Evolutionary conservation across 2,888 invertebrate genomes (phyloP), one percentile per base, ranked within the genome.

Genomic region (Drosophila eohydei): DNA sequence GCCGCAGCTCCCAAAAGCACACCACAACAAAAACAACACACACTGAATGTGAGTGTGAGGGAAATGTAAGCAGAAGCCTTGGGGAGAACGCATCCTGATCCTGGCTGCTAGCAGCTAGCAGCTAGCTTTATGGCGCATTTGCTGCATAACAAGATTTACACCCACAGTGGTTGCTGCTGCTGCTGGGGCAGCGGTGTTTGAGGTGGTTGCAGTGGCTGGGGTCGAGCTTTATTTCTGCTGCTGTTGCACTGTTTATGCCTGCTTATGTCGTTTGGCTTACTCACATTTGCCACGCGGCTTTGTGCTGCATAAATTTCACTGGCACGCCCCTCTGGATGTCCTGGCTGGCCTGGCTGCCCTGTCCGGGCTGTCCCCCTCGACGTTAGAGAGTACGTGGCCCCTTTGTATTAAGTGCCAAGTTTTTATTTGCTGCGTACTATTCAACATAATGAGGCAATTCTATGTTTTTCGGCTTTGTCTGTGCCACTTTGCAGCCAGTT

Each of bases 211-310:
- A 5, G n/a, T 44, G 34, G 50, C 66, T 54, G 66, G 6, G 32
- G 30, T 43, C 48, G 50, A 5, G 16, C 34, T 44, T 40, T 51
- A 54, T 44, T 40, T 38, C 38, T 59, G 48, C 36, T 50, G 59
- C 62, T 60, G 65, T 56, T 56, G 54, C 72, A 69, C 70, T 84
- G 81, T 88, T 88, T 86, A 87, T 81, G 87, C 78, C 86, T 84
- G 84, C 88, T 84, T 86, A 87, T 84, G 87, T 89, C 84, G 87
- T 80, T 84, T 87, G 87, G 83, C 86, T 88, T 88, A 80, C 81
- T 83, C 81, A 84, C 89, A 85, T 84, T 89, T 87, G 88, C 84
- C 71, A 75, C 80, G 75, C 87, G 86, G 83, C 83, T 83, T 83
- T 83, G 83, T 88, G 89, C 79, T 73, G 84, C 88, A 84, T 84